These are phyloP conservation scores for Momotus momota DNA, from an alignment of 2,797 vertebrate species.

Conservation along the genomic window DNA sequence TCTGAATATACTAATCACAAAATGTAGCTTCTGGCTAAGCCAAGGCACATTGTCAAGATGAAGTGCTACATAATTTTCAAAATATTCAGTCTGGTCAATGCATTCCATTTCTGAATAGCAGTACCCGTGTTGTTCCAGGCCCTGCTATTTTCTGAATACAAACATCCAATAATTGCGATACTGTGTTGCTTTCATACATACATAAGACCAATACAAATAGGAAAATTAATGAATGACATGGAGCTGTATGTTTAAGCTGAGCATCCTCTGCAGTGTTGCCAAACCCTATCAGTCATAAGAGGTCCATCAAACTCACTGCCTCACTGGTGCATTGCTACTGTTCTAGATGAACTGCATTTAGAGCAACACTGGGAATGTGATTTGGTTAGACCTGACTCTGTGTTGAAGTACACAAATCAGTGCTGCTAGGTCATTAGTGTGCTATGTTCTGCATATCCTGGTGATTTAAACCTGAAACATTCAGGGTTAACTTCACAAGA, in stretches of 20 bases:
- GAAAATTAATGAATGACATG: not conserved
- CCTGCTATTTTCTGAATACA: not conserved
- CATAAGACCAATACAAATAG: not conserved
- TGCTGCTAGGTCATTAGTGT: accelerated
- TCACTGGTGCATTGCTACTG: not conserved
- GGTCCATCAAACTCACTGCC: not conserved
- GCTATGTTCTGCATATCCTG: not conserved
- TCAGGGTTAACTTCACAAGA: not conserved
- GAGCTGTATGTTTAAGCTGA: not conserved
- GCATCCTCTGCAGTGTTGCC: not conserved
- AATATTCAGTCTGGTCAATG: not conserved
- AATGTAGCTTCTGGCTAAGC: constrained; percentile 20
- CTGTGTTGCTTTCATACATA: not conserved
- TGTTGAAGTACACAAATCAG: not conserved
- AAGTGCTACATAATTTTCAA: constrained; percentile 24
- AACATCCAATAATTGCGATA: not conserved
- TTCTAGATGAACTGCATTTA: not conserved
- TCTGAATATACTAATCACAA: constrained; percentile 46
- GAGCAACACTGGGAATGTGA: not conserved
- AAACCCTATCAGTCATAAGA: not conserved
- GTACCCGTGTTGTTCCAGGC: not conserved
- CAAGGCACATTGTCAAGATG: constrained; percentile 15
- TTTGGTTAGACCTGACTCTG: not conserved
- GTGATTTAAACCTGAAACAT: not conserved
- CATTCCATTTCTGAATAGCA: not conserved